Percentiles rank a stretch among this genome's conserved stretches.
Evolutionary conservation across 1,140 invertebrate species (phyloP).

Genomic region (Penaeus chinensis): DNA sequence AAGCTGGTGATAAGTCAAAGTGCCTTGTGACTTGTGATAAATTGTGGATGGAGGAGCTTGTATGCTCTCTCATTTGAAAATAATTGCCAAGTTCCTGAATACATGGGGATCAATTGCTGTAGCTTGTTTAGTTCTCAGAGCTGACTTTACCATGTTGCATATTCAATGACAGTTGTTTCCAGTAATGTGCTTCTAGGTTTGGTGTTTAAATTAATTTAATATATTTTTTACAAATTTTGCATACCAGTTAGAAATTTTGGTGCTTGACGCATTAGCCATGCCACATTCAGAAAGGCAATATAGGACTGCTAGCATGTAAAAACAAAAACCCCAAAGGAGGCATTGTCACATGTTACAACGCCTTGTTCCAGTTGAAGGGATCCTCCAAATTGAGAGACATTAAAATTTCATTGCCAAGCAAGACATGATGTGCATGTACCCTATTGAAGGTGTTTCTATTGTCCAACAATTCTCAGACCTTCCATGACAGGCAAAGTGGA

Average conservation of each 20-base stretch:
- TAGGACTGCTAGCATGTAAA: constrained; percentile 50
- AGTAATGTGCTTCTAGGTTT: constrained; percentile 27
- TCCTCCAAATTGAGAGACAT: constrained; percentile 9
- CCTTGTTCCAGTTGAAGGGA: not conserved
- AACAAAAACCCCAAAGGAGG: not conserved
- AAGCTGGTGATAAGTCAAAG: constrained; percentile 61
- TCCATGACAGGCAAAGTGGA: constrained; percentile 41
- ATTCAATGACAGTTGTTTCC: not conserved
- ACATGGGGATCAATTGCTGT: constrained; percentile 60
- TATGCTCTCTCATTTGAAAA: constrained; percentile 57
- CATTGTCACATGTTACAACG: constrained; percentile 18
- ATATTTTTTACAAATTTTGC: not conserved
- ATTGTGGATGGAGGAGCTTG: constrained; percentile 56
- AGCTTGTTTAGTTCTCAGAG: constrained; percentile 28
- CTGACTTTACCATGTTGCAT: constrained; percentile 28
- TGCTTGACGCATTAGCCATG: constrained; percentile 54
- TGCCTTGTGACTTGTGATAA: constrained; percentile 62
- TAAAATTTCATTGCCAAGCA: constrained; percentile 21
- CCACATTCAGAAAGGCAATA: constrained; percentile 58
- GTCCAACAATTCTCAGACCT: constrained; percentile 18
- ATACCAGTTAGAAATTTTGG: constrained; percentile 30
- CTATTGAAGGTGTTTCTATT: constrained; percentile 2
- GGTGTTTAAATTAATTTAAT: constrained; percentile 19
- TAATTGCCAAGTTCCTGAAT: constrained; percentile 60
- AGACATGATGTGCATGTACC: constrained; percentile 35